A percentile compares a stretch with the other conserved stretches of the same genome.
Conservation (phyloP, 2,113 vertebrate species). For the Semicossyphus pulcher region DNA sequence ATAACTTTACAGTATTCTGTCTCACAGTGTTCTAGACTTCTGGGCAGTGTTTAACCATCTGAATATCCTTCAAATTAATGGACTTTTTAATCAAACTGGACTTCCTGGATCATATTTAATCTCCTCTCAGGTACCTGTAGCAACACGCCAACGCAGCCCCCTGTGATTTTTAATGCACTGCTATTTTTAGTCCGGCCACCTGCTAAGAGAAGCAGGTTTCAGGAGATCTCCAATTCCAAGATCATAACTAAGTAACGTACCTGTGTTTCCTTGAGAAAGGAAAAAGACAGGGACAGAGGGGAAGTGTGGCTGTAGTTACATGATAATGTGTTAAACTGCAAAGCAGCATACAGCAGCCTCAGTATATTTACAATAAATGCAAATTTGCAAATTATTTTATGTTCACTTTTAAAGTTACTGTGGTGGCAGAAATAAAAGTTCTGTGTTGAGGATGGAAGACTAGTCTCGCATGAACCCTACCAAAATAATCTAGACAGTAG, state of each 20-base stretch:
- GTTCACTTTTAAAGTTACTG: no score
- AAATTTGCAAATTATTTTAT: background rate
- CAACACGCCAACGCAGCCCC: constrained; percentile 6
- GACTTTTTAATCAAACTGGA: background rate
- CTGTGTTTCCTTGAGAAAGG: constrained; percentile 43
- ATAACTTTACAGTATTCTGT: background rate
- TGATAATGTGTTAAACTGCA: constrained; percentile 10
- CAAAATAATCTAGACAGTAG: no score
- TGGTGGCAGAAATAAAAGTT: background rate
- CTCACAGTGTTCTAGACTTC: background rate
- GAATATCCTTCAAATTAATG: background rate
- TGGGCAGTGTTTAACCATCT: background rate
- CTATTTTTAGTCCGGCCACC: constrained; percentile 35
- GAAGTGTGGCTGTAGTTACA: constrained; percentile 25
- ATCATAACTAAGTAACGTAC: background rate
- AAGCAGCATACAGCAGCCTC: background rate
- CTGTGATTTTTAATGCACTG: background rate
- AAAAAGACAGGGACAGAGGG: constrained; percentile 11
- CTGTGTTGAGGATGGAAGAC: no score
- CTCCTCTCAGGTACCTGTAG: constrained; percentile 6
- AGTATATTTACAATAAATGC: constrained; percentile 18
- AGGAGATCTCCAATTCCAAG: constrained; percentile 14
- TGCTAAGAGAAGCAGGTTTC: constrained; percentile 21
- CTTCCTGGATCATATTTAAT: constrained; percentile 11
- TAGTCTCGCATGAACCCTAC: no score